Evolutionary conservation across 2,113 vertebrate species (phyloP), one percentile per base, ranked within the genome.

Genomic region (Sinocyclocheilus anophthalmus): DNA sequence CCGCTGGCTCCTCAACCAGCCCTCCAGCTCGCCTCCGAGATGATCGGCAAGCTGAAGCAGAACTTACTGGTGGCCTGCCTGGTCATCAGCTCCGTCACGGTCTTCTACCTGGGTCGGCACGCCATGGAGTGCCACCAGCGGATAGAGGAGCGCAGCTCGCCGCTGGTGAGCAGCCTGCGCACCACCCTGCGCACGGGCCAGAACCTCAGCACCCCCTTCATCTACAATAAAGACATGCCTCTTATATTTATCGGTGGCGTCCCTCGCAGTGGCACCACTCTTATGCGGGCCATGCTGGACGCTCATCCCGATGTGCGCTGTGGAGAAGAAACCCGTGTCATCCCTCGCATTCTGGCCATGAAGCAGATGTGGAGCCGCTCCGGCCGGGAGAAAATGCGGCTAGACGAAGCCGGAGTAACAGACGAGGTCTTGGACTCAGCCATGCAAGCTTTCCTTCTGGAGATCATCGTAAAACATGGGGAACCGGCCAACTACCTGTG

Each of bases 331-430:
- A 99, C 98, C 0, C 94, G 98, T 1, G 98, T 99, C 37, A 99
- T 99, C 85, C 98, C 98, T 0, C 95, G 98, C 11, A 98, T 99
- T 61, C 92, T 99, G 90, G 97, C 97, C 0, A 96, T 99, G 84
- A 99, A 99, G 86, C 98, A 99, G 94, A 99, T 99, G 97, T 99
- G 98, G 98, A 98, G 97, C 13, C 94, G 97, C 9, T 99, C 98
- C 0, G 97, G 97, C 78, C 96, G 97, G 82, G 98, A 99, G 93
- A 99, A 99, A 88, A 97, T 99, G 93, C 96, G 98, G 0, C 92
- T 99, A 90, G 97, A 99, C 0, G 98, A 99, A 90, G 98, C 98
- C 0, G 98, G 98, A 0, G 98, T 99, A 37, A 99, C 98, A 0
- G 98, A 99, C 0, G 97, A 99, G 90, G 98, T 99, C 85, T 89